Conservation (phyloP, 2,113 vertebrate species). For the Petroica traversi region DNA sequence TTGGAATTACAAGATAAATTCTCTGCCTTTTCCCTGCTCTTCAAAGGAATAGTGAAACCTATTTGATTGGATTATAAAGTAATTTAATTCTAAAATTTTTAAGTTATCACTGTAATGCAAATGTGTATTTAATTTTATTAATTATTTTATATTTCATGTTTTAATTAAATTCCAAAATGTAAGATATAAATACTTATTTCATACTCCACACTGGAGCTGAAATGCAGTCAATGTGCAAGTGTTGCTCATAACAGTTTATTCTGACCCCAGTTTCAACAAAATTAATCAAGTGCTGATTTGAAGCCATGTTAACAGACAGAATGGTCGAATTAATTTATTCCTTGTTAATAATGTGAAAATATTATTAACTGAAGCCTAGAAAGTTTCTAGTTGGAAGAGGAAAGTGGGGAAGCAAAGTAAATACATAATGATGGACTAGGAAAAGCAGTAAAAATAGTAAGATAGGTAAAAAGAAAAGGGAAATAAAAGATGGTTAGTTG, state of each 20-base stretch:
- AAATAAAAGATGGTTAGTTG: background rate
- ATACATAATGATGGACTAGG: background rate
- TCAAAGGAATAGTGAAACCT: background rate
- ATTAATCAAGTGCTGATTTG: background rate
- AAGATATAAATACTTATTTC: background rate
- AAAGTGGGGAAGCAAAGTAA: background rate
- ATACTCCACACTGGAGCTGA: background rate
- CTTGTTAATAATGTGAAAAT: background rate
- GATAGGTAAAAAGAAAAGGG: background rate
- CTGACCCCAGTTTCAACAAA: background rate
- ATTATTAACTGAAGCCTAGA: background rate
- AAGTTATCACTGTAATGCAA: background rate
- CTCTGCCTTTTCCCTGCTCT: background rate
- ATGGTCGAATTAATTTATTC: background rate
- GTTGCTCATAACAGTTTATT: background rate
- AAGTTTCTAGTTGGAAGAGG: background rate
- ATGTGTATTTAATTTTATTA: background rate
- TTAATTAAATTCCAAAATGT: background rate
- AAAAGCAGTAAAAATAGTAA: background rate
- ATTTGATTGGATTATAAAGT: background rate
- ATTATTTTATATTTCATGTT: background rate
- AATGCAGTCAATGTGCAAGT: background rate
- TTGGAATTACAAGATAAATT: background rate
- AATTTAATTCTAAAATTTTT: background rate
- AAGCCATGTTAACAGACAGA: background rate